Base-by-base conservation (phyloP, 2,113 vertebrate genomes). In the Leptocoma aspasia region DNA sequence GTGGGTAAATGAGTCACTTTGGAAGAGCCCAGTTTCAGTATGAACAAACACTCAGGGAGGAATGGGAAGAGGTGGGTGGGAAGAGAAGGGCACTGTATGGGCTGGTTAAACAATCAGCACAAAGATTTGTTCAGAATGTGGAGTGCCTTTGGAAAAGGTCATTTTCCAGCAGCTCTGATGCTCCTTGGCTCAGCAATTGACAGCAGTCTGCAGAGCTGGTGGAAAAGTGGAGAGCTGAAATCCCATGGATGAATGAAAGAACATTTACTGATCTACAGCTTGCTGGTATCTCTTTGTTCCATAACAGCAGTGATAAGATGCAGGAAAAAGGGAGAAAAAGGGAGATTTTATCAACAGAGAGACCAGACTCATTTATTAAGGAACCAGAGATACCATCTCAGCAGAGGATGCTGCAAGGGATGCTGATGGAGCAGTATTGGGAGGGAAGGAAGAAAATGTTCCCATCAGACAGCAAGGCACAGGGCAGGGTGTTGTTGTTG, bases 301-400 rank as follows among this genome's bases (percentile, higher is more conserved):
- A 71, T 77, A 83, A 91, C 85, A 94, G 85, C 82, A 70, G 78
- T 6, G 97, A 97, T 94, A 96, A 97, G 96, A 92, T 91, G 77
- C 5, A 92, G 86, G n/a, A 7, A 89, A 97, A 97, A 94, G 86
- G 60, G 66, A 97, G 97, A 97, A 89, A 97, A 97, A 94, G 86
- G 60, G 66, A 97, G 97, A 97, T 97, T 79, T 92, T 97, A 97
- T 97, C 97, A 95, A 47, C 39, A 70, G 54, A 91, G 70, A 92
- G 89, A 94, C 96, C 78, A 95, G 96, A 92, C 94, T 97, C 59
- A 97, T 96, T 96, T 96, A 96, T 97, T 96, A 97, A 96, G 90
- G 72, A 78, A 69, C 44, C 1, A 1, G 73, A 96, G 96, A 96
- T 97, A 96, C 11, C 90, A 96, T 97, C 96, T 92, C 42, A 89